Conservation (phyloP, 2,797 vertebrate species). For the Corythornis leucogaster region DNA sequence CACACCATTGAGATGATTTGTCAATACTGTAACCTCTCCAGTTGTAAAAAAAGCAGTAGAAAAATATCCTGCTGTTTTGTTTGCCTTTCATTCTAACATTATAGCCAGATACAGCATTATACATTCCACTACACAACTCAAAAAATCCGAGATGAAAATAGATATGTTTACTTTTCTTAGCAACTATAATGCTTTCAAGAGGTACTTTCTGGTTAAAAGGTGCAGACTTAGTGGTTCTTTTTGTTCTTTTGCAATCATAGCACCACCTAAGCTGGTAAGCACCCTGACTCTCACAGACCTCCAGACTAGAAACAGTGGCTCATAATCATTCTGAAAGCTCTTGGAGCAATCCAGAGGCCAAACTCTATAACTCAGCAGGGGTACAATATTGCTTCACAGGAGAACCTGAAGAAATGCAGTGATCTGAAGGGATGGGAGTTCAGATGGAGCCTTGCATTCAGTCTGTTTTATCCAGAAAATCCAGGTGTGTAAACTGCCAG, state of each 20-base stretch:
- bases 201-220: conserved; percentile 4
- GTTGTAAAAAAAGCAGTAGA: not conserved
- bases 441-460: not conserved
- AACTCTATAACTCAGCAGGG: not conserved
- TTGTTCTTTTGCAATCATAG: conserved; percentile 2
- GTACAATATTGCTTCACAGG: not conserved
- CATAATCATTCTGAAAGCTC: conserved; percentile 31
- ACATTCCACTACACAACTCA: not conserved
- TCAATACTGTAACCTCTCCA: not conserved
- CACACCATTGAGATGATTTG: not conserved
- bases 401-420: conserved; percentile 16
- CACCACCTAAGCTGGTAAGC: not conserved
- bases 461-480: not conserved
- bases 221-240: not conserved
- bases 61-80: not conserved
- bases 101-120: not conserved
- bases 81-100: conserved; percentile 2
- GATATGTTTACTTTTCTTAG: not conserved
- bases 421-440: conserved; percentile 32
- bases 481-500: not conserved
- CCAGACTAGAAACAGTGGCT: not conserved
- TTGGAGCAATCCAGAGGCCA: conserved; percentile 35
- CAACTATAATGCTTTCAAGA: not conserved
- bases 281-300: not conserved
- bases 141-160: conserved; percentile 1